Conservation (phyloP, 2,888 invertebrate species). For the Plusia festucae region DNA sequence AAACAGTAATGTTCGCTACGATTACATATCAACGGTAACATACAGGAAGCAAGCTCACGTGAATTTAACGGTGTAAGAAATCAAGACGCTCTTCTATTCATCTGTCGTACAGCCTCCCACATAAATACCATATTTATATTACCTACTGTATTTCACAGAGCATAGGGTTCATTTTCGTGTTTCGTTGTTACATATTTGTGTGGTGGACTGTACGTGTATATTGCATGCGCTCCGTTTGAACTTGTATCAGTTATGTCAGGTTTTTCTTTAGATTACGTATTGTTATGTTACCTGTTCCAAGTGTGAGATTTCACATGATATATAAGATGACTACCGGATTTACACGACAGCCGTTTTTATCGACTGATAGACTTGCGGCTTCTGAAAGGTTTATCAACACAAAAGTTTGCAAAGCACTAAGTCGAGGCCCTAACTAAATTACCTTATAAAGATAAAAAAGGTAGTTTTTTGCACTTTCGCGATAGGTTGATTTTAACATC, state of each 20-base stretch:
- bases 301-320: neutral
- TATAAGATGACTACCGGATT: neutral
- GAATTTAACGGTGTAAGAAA: constrained; percentile 71
- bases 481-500: too few relatives aligned
- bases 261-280: constrained; percentile 45
- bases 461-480: too few relatives aligned
- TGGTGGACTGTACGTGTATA: constrained; percentile 51
- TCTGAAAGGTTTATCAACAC: too few relatives aligned
- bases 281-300: constrained; percentile 29
- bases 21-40: constrained; percentile 30
- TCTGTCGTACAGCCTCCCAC: constrained; percentile 56
- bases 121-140: neutral
- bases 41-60: constrained; percentile 67
- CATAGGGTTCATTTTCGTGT: neutral
- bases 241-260: constrained; percentile 49
- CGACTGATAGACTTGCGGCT: too few relatives aligned
- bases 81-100: constrained; percentile 67
- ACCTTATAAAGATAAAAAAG: too few relatives aligned
- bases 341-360: constrained; percentile 4
- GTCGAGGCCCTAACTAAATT: too few relatives aligned
- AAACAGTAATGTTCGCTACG: constrained; percentile 9
- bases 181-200: neutral
- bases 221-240: constrained; percentile 58
- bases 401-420: too few relatives aligned
- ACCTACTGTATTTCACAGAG: neutral